Evolutionary conservation across 1,140 invertebrate genomes (phyloP).

Genomic region (Asobara japonica): DNA sequence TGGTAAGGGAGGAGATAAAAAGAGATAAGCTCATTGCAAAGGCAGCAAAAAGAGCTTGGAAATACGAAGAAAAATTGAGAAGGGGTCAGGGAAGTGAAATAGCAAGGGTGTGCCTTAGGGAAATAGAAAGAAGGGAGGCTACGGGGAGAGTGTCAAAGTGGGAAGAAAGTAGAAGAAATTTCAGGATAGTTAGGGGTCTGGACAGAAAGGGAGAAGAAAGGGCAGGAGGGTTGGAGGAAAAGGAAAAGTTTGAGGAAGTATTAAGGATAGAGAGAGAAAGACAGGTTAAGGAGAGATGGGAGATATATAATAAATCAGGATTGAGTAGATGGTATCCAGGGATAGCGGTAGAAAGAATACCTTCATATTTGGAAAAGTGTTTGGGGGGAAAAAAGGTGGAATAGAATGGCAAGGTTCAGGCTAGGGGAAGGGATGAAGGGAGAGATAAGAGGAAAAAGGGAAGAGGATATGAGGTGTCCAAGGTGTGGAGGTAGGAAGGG

Average conservation of each 20-base stretch:
- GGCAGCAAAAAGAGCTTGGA: neutral
- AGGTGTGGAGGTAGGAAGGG: no score
- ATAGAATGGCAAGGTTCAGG: no score
- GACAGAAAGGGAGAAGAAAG: neutral
- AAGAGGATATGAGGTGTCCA: no score
- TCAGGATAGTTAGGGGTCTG: neutral
- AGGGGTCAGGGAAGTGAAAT: neutral
- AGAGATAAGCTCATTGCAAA: slow-evolving; percentile 16
- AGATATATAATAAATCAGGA: neutral
- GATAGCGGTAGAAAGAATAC: neutral
- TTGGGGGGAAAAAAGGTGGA: no score
- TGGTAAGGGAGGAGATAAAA: neutral
- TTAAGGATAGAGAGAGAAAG: no score
- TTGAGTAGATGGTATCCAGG: neutral
- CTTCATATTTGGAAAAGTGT: no score
- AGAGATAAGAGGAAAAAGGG: no score
- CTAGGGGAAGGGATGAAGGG: no score
- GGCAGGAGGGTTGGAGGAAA: neutral
- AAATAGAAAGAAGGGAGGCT: neutral
- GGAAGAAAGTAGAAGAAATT: neutral
- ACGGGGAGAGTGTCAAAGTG: neutral
- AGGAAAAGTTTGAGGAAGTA: neutral
- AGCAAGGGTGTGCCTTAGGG: neutral
- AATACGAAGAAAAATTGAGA: slow-evolving; percentile 17
- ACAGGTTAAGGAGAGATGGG: neutral